Base-by-base conservation (phyloP, 2,113 vertebrate species). In the Bolborhynchus lineola region DNA sequence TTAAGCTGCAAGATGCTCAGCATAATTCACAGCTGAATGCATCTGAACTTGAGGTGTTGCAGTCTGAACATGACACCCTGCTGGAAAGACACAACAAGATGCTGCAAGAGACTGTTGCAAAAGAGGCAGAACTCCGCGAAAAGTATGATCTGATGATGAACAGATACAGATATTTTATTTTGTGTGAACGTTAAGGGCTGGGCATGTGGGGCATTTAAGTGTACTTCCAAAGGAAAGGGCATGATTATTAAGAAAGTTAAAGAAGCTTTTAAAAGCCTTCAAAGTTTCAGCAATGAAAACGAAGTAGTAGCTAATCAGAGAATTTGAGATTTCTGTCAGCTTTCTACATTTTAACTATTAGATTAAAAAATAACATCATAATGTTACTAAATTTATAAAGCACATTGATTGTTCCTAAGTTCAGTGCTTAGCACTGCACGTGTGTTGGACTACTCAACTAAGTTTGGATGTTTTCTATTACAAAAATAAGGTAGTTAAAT, bases 11-110 rank as follows among this genome's bases (percentile, higher is more conserved):
- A 78, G 99, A 99, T 25, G 98, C 98, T 82, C 99, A 99, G 77
- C 98, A 98, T 84, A 98, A 96, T 93, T 97, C 99, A 74, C 99
- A 99, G 96, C 97, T 97, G 74, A 98, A 81, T 83, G 67, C 91
- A 0, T 96, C 96, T 16, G 99, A 99, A 81, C 98, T 99, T 53
- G 99, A 99, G 87, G 96, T 98, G 5, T 91, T 99, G 89, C 99
- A 99, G 80, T 94, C 95, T 15, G 99, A 99, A 86, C 99, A 99
- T 0, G 99, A 99, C 96, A 98, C 98, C 16, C 98, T 99, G 60
- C 97, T 99, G 85, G 99, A 99, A 96, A 98, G 99, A 33, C 99
- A 99, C 97, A 99, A 99, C 97, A 99, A 99, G 94, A 99, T 99
- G 97, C 98, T 99, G 46, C 99, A 99, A 96, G 99, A 99, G 96